Evolutionary conservation across 2,888 invertebrate species (phyloP).

Genomic region (Drosophila leonis): DNA sequence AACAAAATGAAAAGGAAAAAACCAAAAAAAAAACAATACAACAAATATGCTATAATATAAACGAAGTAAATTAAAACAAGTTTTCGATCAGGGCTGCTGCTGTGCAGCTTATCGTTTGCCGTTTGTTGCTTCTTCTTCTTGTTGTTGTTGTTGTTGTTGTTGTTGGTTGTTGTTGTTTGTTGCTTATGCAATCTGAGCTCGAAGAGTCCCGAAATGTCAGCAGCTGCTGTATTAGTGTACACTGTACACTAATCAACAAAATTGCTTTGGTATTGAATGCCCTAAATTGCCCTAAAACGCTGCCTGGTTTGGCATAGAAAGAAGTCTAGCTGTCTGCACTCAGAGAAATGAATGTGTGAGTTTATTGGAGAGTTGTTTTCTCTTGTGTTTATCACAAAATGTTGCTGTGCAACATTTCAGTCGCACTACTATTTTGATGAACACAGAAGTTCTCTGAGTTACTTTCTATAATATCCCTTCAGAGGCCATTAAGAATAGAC

Average conservation of each 20-base stretch:
- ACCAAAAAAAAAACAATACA: constrained; percentile 5
- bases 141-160: background rate
- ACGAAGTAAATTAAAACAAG: constrained; percentile 41
- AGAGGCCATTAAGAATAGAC: no score
- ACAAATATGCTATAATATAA: constrained; percentile 19
- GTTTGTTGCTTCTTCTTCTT: constrained; percentile 15
- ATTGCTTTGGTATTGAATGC: background rate
- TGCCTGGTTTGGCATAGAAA: background rate
- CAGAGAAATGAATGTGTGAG: no score
- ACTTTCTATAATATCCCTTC: no score
- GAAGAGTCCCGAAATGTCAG: constrained; percentile 26
- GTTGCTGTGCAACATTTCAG: no score
- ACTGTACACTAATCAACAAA: constrained; percentile 18
- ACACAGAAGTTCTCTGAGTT: no score
- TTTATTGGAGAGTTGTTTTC: no score
- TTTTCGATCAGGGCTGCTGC: constrained; percentile 48
- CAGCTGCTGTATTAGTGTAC: constrained; percentile 17
- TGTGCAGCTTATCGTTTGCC: constrained; percentile 2
- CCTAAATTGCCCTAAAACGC: background rate
- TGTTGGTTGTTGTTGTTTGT: constrained; percentile 13
- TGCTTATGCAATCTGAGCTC: constrained; percentile 46
- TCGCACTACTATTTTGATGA: no score
- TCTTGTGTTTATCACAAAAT: no score
- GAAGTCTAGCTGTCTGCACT: no score
- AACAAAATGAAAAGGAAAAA: constrained; percentile 27